phyloP scores from a whole-genome alignment of 2,113 vertebrate genomes.

The Paedocypris sp. region DNA sequence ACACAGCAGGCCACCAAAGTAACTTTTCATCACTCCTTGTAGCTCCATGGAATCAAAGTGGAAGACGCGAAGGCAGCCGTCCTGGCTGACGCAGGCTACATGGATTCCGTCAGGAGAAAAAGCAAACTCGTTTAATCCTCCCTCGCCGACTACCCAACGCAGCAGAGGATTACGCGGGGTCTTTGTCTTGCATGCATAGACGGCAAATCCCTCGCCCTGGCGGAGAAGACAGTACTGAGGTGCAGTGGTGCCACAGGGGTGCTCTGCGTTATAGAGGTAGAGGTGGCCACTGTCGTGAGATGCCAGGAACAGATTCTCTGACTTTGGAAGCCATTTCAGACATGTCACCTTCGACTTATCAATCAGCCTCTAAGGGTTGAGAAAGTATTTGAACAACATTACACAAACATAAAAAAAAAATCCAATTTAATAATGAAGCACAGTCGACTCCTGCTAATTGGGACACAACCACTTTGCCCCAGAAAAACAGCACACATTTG shows the following conservation, averaged over 20 bases:
- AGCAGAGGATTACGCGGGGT: slow-evolving; percentile 75
- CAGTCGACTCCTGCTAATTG: no score
- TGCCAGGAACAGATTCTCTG: slow-evolving; percentile 77
- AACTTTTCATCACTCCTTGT: slow-evolving; percentile 85
- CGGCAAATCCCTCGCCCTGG: slow-evolving; percentile 77
- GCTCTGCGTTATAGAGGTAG: slow-evolving; percentile 81
- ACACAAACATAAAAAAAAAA: no score
- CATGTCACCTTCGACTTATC: slow-evolving; percentile 86
- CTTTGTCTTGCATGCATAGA: slow-evolving; percentile 82
- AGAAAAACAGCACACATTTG: no score
- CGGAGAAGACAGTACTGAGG: slow-evolving; percentile 79
- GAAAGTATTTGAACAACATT: background rate
- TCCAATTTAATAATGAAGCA: no score
- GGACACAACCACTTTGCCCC: no score
- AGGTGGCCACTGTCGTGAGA: slow-evolving; percentile 84
- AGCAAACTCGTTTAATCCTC: slow-evolving; percentile 80
- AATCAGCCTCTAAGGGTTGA: slow-evolving; percentile 70
- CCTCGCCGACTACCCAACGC: slow-evolving; percentile 80
- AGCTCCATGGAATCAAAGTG: slow-evolving; percentile 87
- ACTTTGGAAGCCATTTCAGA: slow-evolving; percentile 80
- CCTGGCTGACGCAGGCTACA: slow-evolving; percentile 86
- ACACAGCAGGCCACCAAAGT: slow-evolving; percentile 82
- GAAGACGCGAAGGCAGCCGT: slow-evolving; percentile 79
- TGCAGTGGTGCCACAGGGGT: slow-evolving; percentile 61
- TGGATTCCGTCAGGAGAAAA: slow-evolving; percentile 81